Evolutionary conservation across 2,797 vertebrate species (phyloP).

Genomic region (Anniella stebbinsi): DNA sequence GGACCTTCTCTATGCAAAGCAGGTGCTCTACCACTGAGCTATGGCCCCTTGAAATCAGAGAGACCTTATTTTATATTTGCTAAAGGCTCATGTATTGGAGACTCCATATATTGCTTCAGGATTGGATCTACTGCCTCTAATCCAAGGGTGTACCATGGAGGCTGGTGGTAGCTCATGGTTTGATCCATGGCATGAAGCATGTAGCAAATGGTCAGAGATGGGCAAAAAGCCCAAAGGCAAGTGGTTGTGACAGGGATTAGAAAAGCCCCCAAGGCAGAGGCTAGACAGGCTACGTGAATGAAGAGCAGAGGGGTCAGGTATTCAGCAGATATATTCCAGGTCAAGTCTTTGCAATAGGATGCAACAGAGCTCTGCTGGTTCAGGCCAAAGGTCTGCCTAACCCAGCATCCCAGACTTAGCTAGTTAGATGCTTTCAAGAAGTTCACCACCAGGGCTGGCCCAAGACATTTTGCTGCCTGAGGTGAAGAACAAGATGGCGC

Average conservation of each 20-base stretch:
- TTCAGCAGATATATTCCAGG: background rate
- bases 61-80: background rate
- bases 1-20: too few relatives aligned
- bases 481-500: too few relatives aligned
- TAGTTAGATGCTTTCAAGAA: background rate
- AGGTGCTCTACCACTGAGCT: too few relatives aligned
- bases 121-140: background rate
- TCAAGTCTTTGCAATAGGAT: too few relatives aligned
- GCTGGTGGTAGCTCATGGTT: background rate
- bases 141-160: background rate
- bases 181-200: background rate
- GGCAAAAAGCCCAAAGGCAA: background rate
- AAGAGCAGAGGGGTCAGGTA: background rate
- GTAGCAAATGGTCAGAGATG: background rate
- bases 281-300: background rate
- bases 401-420: background rate
- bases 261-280: background rate
- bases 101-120: too few relatives aligned
- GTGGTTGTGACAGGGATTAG: background rate
- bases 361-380: background rate
- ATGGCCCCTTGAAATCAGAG: background rate
- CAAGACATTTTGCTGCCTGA: too few relatives aligned
- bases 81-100: background rate
- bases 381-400: background rate
- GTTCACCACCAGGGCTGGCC: background rate